Percentiles rank a stretch among this genome's conserved stretches.
phyloP scores from a whole-genome alignment of 2,797 vertebrate species.

The Chelonia mydas region DNA sequence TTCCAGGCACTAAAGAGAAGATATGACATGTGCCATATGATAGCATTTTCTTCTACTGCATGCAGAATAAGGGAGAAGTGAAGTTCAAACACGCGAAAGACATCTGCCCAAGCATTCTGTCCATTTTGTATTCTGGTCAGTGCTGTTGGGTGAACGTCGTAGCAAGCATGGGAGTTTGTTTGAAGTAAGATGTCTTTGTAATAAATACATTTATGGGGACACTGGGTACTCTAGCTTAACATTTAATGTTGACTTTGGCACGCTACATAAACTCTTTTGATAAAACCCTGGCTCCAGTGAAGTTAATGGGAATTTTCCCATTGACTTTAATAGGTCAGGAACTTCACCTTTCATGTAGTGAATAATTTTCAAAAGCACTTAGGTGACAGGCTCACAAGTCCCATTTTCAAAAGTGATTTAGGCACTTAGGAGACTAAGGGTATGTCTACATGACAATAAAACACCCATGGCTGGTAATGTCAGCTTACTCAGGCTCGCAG shows the following conservation, averaged over 20 bases:
- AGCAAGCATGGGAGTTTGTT: background rate
- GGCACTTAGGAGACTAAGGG: background rate
- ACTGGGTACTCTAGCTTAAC: conserved; percentile 11
- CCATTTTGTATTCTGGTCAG: background rate
- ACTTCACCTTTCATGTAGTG: background rate
- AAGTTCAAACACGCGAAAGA: background rate
- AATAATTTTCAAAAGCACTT: background rate
- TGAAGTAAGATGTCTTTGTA: background rate
- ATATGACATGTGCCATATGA: fast-evolving
- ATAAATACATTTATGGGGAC: background rate
- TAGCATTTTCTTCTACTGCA: fast-evolving
- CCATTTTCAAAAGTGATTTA: background rate
- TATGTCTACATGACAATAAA: background rate
- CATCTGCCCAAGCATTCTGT: background rate
- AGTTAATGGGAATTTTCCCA: background rate
- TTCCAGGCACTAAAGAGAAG: background rate
- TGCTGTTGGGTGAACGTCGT: background rate
- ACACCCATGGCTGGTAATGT: background rate
- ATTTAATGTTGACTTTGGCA: background rate
- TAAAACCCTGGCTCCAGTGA: background rate
- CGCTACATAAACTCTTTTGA: background rate
- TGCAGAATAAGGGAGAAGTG: background rate
- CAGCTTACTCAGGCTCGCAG: background rate
- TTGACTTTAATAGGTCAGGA: background rate
- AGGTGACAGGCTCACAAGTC: background rate